Base-by-base conservation (phyloP, 2,797 vertebrate genomes). In the Oreochromis grahami region DNA sequence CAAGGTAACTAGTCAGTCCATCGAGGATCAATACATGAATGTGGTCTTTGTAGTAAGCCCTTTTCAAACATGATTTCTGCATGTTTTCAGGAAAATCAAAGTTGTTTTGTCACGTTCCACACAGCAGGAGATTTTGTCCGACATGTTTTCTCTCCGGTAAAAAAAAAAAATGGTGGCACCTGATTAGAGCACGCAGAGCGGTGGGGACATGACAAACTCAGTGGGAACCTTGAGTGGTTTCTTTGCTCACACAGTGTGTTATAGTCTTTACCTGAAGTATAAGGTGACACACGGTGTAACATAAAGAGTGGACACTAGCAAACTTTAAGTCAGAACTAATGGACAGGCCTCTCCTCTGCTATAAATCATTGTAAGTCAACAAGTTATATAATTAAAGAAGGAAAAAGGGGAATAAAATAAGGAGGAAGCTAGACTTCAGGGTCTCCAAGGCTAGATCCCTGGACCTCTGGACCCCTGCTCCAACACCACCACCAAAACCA, bases 1-100 rank as follows among this genome's bases (percentile, higher is more conserved):
- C 94, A 98, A 97, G 92, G 96, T 97, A 80, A 94, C 26, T 63
- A 17, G 15, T 82, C 53, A 51, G n/a, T 51, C 15, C 19, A 2
- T 56, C 12, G 13, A 65, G 60, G 34, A 41, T 41, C 19, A 41
- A 21, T 41, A 65, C 34, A 41, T 14, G 14, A 72, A 17, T 45
- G 41, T 72, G 24, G 21, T 45, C 41, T 72, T 48, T 26, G 14
- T 5, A 70, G 7, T 45, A 41, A 26, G 21, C 41, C 7, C 2
- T 11, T 70, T 70, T 70, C 65, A 70, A 45, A 70, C 38, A 17
- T 11, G 41, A 48, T 72, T 14, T 29, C 41, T 72, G 24, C 41
- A 29, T 24, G 4, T 26, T 72, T 45, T 48, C 6, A 14, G 68
- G 41, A 19, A 26, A 72, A 26, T 72, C 41, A 72, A 26, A 43